phyloP scores from a whole-genome alignment of 2,797 vertebrate species.

The Chrosomus eos region DNA sequence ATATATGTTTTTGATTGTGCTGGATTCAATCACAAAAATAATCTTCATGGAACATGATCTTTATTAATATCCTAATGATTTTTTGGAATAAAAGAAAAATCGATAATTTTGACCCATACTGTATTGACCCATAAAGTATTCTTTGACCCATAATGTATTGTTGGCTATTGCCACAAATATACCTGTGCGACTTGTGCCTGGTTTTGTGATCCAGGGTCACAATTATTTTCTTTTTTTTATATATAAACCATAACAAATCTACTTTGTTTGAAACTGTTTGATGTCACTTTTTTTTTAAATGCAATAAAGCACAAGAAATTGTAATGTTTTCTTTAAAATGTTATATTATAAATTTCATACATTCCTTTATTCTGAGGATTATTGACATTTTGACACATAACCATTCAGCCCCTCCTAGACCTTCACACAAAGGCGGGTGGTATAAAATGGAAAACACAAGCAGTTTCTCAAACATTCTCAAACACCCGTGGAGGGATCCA shows the following conservation, averaged over 20 bases:
- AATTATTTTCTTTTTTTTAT: background rate
- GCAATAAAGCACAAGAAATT: background rate
- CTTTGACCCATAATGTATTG: too few species aligned
- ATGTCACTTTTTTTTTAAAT: constrained; percentile 5
- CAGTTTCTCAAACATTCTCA: constrained; percentile 48
- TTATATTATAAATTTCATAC: background rate
- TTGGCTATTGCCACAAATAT: too few species aligned
- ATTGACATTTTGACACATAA: constrained; percentile 29
- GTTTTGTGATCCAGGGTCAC: background rate
- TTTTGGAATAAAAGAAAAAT: too few species aligned
- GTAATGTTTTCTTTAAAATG: background rate
- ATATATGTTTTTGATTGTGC: too few species aligned
- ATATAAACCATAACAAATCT: too few species aligned
- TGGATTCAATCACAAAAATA: too few species aligned
- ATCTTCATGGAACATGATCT: too few species aligned
- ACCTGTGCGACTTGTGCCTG: too few species aligned
- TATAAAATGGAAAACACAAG: constrained; percentile 68
- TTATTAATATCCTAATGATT: too few species aligned
- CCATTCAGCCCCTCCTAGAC: constrained; percentile 62
- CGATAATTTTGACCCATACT: too few species aligned
- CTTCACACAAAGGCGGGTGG: constrained; percentile 49
- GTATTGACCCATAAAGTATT: too few species aligned
- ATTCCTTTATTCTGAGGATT: background rate
- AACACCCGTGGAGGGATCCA: constrained; percentile 50
- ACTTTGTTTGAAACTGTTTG: background rate